Percentiles rank a stretch among this genome's conserved stretches.
Evolutionary conservation across 2,797 vertebrate species (phyloP).

Genomic region (Amniataba percoides): DNA sequence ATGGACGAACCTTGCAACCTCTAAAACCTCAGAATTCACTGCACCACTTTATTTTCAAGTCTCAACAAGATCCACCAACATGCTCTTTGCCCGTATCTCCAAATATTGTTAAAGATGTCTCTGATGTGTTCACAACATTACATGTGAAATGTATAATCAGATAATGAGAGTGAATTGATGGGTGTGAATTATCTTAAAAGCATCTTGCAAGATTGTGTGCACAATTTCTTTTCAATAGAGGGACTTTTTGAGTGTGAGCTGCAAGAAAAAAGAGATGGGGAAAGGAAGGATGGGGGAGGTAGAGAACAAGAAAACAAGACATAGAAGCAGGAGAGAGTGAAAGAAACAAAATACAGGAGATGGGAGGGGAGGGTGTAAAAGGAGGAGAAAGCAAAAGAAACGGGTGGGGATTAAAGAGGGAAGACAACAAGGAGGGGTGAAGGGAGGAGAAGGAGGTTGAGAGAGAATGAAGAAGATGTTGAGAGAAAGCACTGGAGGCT

Average conservation of each 20-base stretch:
- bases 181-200: not conserved
- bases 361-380: not conserved
- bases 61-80: slow-evolving; percentile 31
- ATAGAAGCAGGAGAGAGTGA: not conserved
- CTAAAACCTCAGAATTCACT: slow-evolving; percentile 19
- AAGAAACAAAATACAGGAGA: not conserved
- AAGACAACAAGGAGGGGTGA: slow-evolving; percentile 11
- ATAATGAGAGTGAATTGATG: not conserved
- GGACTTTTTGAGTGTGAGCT: not conserved
- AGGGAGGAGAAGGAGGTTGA: slow-evolving; percentile 19
- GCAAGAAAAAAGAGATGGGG: not conserved
- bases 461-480: slow-evolving; percentile 39
- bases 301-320: not conserved
- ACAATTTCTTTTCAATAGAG: not conserved
- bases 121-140: slow-evolving; percentile 9
- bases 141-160: not conserved
- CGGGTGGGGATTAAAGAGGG: not conserved
- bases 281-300: not conserved
- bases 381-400: slow-evolving; percentile 6
- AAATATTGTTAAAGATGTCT: slow-evolving; percentile 18
- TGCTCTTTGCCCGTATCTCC: slow-evolving; percentile 17
- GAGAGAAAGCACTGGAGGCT: slow-evolving; percentile 57
- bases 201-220: not conserved
- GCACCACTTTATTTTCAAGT: slow-evolving; percentile 28
- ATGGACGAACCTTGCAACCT: slow-evolving; percentile 11